These are phyloP conservation scores for Hetaerina titia DNA, from an alignment of 2,888 invertebrate genomes.

Conservation along the genomic window DNA sequence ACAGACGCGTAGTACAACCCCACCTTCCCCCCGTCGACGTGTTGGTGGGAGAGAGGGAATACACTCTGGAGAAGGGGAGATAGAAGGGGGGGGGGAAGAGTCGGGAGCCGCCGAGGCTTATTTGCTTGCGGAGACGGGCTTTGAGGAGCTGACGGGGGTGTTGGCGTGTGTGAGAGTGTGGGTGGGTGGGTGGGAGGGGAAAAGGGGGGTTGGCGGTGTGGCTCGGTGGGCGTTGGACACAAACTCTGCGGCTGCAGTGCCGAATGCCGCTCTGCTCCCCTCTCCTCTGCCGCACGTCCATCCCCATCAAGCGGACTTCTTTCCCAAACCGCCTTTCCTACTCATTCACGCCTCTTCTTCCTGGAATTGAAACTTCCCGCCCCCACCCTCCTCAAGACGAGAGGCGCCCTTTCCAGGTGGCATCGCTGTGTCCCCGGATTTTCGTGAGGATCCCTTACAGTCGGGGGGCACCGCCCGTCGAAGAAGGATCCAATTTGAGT, in stretches of 20 bases:
- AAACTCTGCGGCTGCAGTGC: neutral
- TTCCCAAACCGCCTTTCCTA: constrained; percentile 1
- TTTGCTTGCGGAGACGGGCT: constrained; percentile 77
- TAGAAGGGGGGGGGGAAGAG: constrained; percentile 68
- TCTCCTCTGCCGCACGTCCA: neutral
- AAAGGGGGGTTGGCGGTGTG: constrained; percentile 36
- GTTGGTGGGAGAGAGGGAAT: constrained; percentile 71
- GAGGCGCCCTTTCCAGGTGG: neutral
- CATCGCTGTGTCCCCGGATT: neutral
- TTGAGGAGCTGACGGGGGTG: constrained; percentile 76
- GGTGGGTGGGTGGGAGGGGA: constrained; percentile 72
- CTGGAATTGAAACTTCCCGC: neutral
- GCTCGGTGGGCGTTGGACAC: neutral
- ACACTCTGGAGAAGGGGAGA: constrained; percentile 70
- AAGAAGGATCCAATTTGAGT: too few relatives aligned
- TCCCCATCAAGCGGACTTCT: neutral
- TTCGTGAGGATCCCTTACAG: too few relatives aligned
- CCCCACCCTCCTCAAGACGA: neutral
- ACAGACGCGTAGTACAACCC: neutral
- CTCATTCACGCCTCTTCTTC: neutral
- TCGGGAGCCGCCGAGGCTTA: constrained; percentile 70
- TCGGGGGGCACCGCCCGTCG: too few relatives aligned
- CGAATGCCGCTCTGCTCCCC: neutral
- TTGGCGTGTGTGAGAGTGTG: too few relatives aligned
- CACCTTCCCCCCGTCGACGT: constrained; percentile 68